These are phyloP conservation scores for Petrolisthes manimaculis DNA, from an alignment of 2,888 invertebrate genomes.

Conservation along the genomic window DNA sequence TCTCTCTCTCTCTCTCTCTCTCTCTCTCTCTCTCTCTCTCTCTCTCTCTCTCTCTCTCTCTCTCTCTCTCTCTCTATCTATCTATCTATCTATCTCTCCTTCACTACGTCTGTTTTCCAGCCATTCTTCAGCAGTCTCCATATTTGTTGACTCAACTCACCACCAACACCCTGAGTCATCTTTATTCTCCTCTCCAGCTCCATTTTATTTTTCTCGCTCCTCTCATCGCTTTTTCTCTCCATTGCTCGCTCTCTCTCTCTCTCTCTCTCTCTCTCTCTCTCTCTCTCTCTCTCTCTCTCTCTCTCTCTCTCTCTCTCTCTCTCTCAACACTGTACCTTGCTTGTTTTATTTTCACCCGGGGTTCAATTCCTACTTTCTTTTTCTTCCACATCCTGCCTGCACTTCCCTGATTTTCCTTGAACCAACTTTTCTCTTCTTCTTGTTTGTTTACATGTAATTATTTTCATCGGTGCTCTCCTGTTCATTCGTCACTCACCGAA, in stretches of 20 bases:
- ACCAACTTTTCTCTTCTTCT: too few relatives aligned
- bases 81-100: background rate
- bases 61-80: background rate
- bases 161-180: background rate
- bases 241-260: background rate
- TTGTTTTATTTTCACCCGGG: too few relatives aligned
- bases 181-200: background rate
- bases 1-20: conserved; percentile 25
- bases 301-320: background rate
- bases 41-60: conserved; percentile 19
- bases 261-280: background rate
- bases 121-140: background rate
- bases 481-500: too few relatives aligned
- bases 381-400: too few relatives aligned
- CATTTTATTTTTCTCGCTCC: background rate
- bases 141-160: background rate
- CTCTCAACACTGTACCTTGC: background rate
- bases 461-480: too few relatives aligned
- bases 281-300: background rate
- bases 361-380: too few relatives aligned
- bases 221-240: background rate
- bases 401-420: too few relatives aligned
- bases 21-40: background rate
- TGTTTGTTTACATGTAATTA: too few relatives aligned
- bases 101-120: background rate